These are phyloP conservation scores for Campaea margaritaria DNA, from an alignment of 2,888 invertebrate species.

Conservation along the genomic window DNA sequence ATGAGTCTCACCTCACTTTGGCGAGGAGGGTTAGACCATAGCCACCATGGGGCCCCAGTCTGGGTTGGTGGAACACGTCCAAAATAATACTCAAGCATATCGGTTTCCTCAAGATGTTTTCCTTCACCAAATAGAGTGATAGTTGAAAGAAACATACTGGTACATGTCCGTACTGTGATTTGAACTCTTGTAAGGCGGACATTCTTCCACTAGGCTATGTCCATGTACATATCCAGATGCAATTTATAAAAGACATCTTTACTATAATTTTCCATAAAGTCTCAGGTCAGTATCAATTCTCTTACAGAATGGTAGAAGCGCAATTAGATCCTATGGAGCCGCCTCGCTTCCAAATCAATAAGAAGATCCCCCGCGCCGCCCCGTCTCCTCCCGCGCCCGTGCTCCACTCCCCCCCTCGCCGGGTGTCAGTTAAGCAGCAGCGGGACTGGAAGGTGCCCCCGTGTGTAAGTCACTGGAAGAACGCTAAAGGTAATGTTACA, in stretches of 20 bases:
- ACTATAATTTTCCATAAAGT: not conserved
- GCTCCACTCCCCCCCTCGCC: constrained; percentile 98
- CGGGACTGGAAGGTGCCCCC: constrained; percentile 99
- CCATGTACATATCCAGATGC: no score
- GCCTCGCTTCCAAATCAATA: constrained; percentile 98
- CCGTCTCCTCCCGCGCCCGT: constrained; percentile 99
- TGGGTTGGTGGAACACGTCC: no score
- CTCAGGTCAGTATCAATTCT: not conserved
- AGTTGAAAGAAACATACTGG: no score
- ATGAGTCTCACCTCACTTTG: no score
- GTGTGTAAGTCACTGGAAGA: constrained; percentile 99
- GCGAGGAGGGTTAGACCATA: no score
- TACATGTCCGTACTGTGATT: no score
- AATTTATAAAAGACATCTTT: not conserved
- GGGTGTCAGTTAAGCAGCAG: constrained; percentile 99
- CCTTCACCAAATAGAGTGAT: no score
- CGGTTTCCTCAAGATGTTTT: no score
- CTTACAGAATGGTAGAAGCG: constrained; percentile 78
- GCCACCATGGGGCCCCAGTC: no score
- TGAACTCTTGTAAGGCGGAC: no score
- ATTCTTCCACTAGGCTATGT: no score
- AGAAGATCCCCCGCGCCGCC: constrained; percentile 99
- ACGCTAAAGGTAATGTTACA: constrained; percentile 91
- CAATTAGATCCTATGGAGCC: constrained; percentile 99
- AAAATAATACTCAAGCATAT: no score